These are phyloP conservation scores for Beroe ovata DNA, from an alignment of 37 sponge, comb jelly and placozoan genomes.

Conservation along the genomic window DNA sequence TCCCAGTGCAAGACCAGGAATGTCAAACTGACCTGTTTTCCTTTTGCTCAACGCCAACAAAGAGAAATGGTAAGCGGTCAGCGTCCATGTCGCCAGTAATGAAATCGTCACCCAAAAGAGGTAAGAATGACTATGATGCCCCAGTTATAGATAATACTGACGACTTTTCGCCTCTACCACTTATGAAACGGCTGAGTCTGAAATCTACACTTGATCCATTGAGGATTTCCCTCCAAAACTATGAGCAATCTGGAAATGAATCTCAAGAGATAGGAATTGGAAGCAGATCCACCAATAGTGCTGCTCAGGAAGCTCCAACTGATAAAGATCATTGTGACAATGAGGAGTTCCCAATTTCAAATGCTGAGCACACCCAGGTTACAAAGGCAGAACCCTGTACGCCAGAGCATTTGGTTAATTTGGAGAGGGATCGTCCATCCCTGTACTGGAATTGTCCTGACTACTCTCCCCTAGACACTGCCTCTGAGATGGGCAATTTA, in stretches of 20 bases:
- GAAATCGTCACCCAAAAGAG: neutral
- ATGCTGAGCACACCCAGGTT: too few relatives aligned
- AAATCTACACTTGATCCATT: neutral
- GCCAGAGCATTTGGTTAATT: neutral
- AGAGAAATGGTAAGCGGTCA: neutral
- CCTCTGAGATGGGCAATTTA: too few relatives aligned
- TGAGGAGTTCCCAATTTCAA: too few relatives aligned
- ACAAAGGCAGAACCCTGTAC: neutral
- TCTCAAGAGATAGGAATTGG: neutral
- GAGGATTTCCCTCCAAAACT: neutral
- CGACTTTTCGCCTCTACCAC: neutral
- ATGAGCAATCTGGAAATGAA: neutral
- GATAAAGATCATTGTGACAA: too few relatives aligned
- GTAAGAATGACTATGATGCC: neutral
- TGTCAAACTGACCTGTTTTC: neutral
- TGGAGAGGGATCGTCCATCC: neutral
- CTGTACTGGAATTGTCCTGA: neutral
- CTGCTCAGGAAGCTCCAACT: too few relatives aligned
- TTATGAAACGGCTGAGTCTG: neutral
- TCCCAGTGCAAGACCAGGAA: neutral
- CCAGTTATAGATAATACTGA: neutral
- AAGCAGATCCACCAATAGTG: too few relatives aligned
- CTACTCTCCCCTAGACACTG: slow-evolving; percentile 2
- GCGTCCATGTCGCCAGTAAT: neutral
- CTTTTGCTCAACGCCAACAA: neutral